Base-by-base conservation (phyloP, 2,888 invertebrate species). In the Pollenia labialis region DNA sequence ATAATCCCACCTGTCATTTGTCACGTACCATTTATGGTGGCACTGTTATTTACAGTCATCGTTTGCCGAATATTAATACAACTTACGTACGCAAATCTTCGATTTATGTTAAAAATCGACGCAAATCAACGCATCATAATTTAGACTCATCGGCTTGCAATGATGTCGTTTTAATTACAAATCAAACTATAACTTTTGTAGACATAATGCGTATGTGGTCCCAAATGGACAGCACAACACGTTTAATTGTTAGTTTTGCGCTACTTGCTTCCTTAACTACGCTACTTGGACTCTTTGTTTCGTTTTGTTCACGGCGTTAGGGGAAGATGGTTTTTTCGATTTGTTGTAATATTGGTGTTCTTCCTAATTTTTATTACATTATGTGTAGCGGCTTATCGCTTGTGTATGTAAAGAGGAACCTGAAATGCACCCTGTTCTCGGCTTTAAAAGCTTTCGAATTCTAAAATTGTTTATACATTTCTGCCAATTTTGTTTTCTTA, bases 11-110 rank as follows among this genome's bases (percentile, higher is more conserved):
- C 8, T 69, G 79, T 8, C 74, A 85, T 44, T 40, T 75, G 14
- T 89, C 90, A n/a, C 89, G 89, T 32, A 90, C 89, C 40, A 89
- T 91, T 62, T 91, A 91, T 80, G 89, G 91, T 14, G 88, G 90
- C 1, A 90, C 89, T 74, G 89, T 90, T 48, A 90, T 91, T 44
- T 88, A 90, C 54, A 91, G 90, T 88, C 89, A 90, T 16, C 90
- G 89, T 83, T 89, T 91, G 42, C 91, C 91, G 4, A 88, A 89
- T 62, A 88, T 91, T 8, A 90, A 89, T 79, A 89, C 88, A 1
- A 90, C 90, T 9, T 88, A 85, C 64, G 90, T 90, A 3, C 89
- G 90, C 4, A 91, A 90, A 74, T 90, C 88, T 14, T 90, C 90
- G 7, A 89, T 90, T 68, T 90, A 90, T 83, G 75, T 90, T 6